Evolutionary conservation across 1,140 invertebrate genomes (phyloP).

Genomic region (Gryon sp.): DNA sequence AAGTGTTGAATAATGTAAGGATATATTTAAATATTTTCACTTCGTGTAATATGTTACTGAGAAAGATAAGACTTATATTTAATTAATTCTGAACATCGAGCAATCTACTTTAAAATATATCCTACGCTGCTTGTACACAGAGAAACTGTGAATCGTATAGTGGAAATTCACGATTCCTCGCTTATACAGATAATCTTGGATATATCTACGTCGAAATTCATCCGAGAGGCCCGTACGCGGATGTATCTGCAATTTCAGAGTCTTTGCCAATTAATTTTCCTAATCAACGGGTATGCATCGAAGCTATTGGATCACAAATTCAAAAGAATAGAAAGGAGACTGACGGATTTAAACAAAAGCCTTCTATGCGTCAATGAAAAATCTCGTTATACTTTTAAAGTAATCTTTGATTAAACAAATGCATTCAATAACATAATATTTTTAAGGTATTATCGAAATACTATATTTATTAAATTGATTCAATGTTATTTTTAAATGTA

Average conservation of each 20-base stretch:
- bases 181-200: slow-evolving; percentile 57
- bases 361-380: background rate
- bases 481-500: no score
- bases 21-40: no score
- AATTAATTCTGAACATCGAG: slow-evolving; percentile 35
- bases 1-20: no score
- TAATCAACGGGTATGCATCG: slow-evolving; percentile 42
- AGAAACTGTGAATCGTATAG: slow-evolving; percentile 36
- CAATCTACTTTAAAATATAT: slow-evolving; percentile 36
- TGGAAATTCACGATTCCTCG: slow-evolving; percentile 52
- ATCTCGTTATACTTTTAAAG: slow-evolving; percentile 28
- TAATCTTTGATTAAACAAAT: background rate
- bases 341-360: slow-evolving; percentile 15
- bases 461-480: no score
- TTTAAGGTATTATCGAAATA: no score
- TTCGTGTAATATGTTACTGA: background rate
- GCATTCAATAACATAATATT: slow-evolving; percentile 18
- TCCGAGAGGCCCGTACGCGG: slow-evolving; percentile 24
- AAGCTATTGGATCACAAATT: slow-evolving; percentile 12
- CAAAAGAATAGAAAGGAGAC: slow-evolving; percentile 20
- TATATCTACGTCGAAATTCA: slow-evolving; percentile 64
- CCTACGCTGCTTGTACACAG: slow-evolving; percentile 3
- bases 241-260: slow-evolving; percentile 30
- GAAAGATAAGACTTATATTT: slow-evolving; percentile 29
- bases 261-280: slow-evolving; percentile 56